These are phyloP conservation scores for Amblyopsis rosae DNA, from an alignment of 2,113 vertebrate species.

Conservation along the genomic window DNA sequence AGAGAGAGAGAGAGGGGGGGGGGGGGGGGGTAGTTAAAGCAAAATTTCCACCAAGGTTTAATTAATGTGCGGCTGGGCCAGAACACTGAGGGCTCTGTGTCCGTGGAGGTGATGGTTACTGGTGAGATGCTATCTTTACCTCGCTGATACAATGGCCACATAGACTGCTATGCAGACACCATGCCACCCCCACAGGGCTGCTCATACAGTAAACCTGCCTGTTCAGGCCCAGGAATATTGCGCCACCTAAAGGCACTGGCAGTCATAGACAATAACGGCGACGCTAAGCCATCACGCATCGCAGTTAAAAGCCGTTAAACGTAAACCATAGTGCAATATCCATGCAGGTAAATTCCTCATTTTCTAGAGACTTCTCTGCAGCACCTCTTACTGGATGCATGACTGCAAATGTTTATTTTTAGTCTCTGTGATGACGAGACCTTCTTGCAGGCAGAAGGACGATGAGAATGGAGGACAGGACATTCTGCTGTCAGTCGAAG, in stretches of 20 bases:
- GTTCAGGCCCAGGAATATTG: slow-evolving; percentile 48
- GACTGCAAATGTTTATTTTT: slow-evolving; percentile 55
- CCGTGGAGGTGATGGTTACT: slow-evolving; percentile 54
- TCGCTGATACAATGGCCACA: slow-evolving; percentile 62
- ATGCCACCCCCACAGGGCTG: slow-evolving; percentile 38
- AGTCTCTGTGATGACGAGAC: slow-evolving; percentile 56
- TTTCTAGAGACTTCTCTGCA: slow-evolving; percentile 5
- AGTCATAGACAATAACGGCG: not conserved
- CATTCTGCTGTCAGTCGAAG: slow-evolving; percentile 27
- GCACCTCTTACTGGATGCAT: slow-evolving; percentile 32
- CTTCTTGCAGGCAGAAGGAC: slow-evolving; percentile 31
- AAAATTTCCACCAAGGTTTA: slow-evolving; percentile 37
- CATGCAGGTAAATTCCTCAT: too few relatives aligned
- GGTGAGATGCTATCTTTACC: slow-evolving; percentile 65
- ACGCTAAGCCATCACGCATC: not conserved
- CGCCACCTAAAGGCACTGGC: slow-evolving; percentile 56
- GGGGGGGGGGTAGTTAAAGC: slow-evolving; percentile 9
- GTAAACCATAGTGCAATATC: too few relatives aligned
- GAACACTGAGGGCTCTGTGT: slow-evolving; percentile 63
- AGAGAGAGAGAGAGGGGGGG: slow-evolving; percentile 9
- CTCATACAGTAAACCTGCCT: not conserved
- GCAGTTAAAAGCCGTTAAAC: not conserved
- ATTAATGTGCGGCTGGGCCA: slow-evolving; percentile 45
- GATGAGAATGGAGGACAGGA: slow-evolving; percentile 43
- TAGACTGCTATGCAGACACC: slow-evolving; percentile 46